Evolutionary conservation across 1,140 invertebrate species (phyloP), one percentile per base, ranked within the genome.

Genomic region (Heliconius himera): DNA sequence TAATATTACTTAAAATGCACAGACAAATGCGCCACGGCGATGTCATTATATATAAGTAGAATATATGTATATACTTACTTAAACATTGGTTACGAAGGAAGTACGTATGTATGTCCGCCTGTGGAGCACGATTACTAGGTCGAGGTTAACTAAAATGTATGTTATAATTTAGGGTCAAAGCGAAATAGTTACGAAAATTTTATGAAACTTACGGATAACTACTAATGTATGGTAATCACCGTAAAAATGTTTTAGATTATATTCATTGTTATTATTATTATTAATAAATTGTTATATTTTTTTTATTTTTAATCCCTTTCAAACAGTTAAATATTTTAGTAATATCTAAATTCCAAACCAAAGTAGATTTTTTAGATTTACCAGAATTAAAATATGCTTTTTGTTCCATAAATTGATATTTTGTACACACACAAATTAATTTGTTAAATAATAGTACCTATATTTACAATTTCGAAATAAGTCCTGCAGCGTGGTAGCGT

Each of bases 131-230:
- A 66, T 66, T 66, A 66, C 60, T 66, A 66, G 60, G 60, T 66
- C 60, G 60, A 66, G 60, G 60, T 22, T 66, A 66, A 60, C 3
- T 60, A 60, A 60, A 60, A 22, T 22, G 54, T 60, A 66, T 66
- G 26, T 66, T 66, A n/a, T 66, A 66, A 66, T 66, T 66, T 66
- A 16, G 60, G 60, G 60, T 66, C 60, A 66, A 29, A 26, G n/a
- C 26, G 22, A 16, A 66, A 66, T 66, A 29, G 13, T 29, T 66
- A 66, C 26, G 26, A 29, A 66, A 29, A 1, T 66, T 66, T 20
- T 41, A 41, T 49, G 54, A 66, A 49, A 66, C 13, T 26, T 29
- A 66, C 26, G 22, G 22, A 66, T 29, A 26, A 9, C 18, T 1
- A 29, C 0, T 66, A 29, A 11, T 66, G 26, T 66, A 11, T 66